These are phyloP conservation scores for Melieria omissa DNA, from an alignment of 2,888 invertebrate species.

Conservation along the genomic window DNA sequence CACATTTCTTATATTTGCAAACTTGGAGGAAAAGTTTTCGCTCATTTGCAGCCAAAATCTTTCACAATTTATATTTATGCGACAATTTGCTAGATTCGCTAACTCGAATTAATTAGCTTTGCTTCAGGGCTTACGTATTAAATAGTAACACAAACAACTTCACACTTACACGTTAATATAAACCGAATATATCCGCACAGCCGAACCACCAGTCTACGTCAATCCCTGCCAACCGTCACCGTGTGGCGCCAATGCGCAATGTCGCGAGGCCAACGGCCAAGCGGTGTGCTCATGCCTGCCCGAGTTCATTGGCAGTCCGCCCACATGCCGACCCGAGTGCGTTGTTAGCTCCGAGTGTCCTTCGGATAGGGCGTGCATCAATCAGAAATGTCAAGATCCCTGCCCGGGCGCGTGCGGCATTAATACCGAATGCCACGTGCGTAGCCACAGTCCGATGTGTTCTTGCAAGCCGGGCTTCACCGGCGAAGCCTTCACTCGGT, in stretches of 20 bases:
- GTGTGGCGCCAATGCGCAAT: conserved; percentile 82
- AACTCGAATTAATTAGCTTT: neutral
- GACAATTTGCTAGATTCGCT: too few relatives aligned
- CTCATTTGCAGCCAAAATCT: too few relatives aligned
- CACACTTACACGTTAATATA: neutral
- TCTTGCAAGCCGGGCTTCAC: conserved; percentile 78
- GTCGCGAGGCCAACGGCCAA: conserved; percentile 74
- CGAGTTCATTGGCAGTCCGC: conserved; percentile 80
- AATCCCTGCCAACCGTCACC: conserved; percentile 80
- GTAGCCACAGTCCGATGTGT: conserved; percentile 85
- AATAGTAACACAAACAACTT: conserved; percentile 24
- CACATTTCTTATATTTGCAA: too few relatives aligned
- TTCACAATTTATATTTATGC: too few relatives aligned
- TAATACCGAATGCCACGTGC: conserved; percentile 82
- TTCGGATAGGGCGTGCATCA: conserved; percentile 79
- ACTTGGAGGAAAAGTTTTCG: too few relatives aligned
- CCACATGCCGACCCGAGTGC: conserved; percentile 84
- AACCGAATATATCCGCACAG: conserved; percentile 37
- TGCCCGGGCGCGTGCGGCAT: conserved; percentile 83
- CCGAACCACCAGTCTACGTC: conserved; percentile 55
- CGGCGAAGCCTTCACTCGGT: conserved; percentile 82
- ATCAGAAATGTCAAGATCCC: conserved; percentile 82
- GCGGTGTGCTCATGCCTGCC: conserved; percentile 79
- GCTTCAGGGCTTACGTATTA: neutral
- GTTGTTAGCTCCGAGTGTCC: conserved; percentile 83